Evolutionary conservation across 2,888 invertebrate species (phyloP).

Genomic region (Alcis repandata): DNA sequence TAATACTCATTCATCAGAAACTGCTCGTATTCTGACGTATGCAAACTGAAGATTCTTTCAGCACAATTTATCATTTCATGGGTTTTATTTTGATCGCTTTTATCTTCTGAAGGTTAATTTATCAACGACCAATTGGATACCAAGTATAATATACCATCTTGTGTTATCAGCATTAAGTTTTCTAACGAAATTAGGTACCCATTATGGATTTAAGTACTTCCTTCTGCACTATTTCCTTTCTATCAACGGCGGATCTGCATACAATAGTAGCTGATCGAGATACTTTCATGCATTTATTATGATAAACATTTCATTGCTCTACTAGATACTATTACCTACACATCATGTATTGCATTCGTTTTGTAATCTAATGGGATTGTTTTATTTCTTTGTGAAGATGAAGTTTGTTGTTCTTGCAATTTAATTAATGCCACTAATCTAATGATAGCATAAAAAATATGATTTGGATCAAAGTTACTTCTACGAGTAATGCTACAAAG

Average conservation of each 20-base stretch:
- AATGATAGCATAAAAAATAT: too few species aligned
- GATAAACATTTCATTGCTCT: background rate
- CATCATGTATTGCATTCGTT: background rate
- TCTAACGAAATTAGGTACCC: background rate
- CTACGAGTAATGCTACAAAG: too few species aligned
- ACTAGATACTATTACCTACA: background rate
- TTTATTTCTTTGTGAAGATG: too few species aligned
- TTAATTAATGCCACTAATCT: too few species aligned
- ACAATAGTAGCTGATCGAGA: constrained; percentile 10
- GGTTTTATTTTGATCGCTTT: too few species aligned
- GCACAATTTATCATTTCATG: too few species aligned
- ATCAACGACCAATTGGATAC: background rate
- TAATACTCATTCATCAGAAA: background rate
- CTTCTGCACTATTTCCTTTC: constrained; percentile 27
- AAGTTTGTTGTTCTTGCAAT: too few species aligned
- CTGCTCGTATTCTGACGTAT: background rate
- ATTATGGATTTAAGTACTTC: background rate
- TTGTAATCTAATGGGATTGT: background rate
- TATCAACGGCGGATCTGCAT: constrained; percentile 21
- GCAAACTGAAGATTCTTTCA: background rate
- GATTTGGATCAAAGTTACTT: too few species aligned
- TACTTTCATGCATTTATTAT: constrained; percentile 10
- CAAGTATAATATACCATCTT: background rate
- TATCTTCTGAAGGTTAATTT: background rate
- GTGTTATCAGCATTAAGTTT: background rate